Percentiles rank a stretch among this genome's conserved stretches.
Evolutionary conservation across 2,797 vertebrate species (phyloP).

Genomic region (Cottoperca gobio): DNA sequence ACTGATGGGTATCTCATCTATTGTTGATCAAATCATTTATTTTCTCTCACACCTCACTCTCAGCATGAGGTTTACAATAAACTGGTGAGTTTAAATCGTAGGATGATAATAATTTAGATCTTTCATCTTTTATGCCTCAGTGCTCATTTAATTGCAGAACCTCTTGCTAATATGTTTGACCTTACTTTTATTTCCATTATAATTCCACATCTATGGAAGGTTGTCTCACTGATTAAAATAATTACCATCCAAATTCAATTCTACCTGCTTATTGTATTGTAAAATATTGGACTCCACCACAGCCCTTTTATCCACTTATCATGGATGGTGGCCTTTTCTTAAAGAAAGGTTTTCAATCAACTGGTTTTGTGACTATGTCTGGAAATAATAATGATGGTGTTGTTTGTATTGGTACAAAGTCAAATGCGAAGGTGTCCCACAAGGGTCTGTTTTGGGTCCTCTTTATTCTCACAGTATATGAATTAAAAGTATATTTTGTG

Average conservation of each 20-base stretch:
- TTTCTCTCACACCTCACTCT: neutral
- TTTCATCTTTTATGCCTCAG: neutral
- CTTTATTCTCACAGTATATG: neutral
- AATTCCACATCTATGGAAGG: neutral
- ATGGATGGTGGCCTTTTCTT: neutral
- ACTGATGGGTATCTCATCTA: neutral
- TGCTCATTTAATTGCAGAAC: slow-evolving; percentile 2
- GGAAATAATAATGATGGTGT: neutral
- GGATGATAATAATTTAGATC: neutral
- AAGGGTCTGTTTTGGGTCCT: neutral
- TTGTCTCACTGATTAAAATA: neutral
- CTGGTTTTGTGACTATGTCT: neutral
- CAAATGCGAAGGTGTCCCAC: neutral
- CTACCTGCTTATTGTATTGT: too few species aligned
- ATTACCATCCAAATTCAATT: neutral
- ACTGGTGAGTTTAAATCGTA: neutral
- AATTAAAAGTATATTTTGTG: neutral
- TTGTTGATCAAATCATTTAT: neutral
- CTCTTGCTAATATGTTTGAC: neutral
- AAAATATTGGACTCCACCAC: neutral
- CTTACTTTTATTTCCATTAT: slow-evolving; percentile 5
- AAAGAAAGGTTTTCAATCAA: neutral
- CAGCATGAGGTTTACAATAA: neutral
- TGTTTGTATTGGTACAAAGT: neutral
- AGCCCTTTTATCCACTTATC: neutral